Percentiles rank a stretch among this genome's conserved stretches.
These are phyloP conservation scores for Lymantria monacha DNA, from an alignment of 2,888 invertebrate genomes.

Conservation along the genomic window DNA sequence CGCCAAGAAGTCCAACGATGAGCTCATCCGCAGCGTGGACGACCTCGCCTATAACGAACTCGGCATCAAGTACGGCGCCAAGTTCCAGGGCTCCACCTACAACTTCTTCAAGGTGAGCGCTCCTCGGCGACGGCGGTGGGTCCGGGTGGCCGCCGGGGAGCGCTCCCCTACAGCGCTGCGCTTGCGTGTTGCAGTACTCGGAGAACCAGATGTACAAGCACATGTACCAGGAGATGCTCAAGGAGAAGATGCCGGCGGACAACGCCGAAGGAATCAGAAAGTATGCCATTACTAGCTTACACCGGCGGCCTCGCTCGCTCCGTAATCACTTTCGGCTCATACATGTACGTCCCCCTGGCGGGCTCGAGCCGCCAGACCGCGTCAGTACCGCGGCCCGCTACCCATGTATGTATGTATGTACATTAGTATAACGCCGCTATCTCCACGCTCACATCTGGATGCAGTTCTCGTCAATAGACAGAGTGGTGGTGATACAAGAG, in stretches of 20 bases:
- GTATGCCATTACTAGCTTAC: slow-evolving; percentile 26
- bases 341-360: too few relatives aligned
- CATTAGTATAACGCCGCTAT: too few relatives aligned
- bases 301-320: not conserved
- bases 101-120: slow-evolving; percentile 90
- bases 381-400: too few relatives aligned
- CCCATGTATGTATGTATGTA: too few relatives aligned
- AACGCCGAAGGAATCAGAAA: slow-evolving; percentile 85
- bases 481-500: too few relatives aligned
- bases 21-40: slow-evolving; percentile 87
- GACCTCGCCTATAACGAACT: slow-evolving; percentile 90
- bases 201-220: slow-evolving; percentile 86
- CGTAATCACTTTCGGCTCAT: not conserved
- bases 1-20: slow-evolving; percentile 87
- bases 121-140: not conserved
- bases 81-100: slow-evolving; percentile 91
- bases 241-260: slow-evolving; percentile 74
- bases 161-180: not conserved
- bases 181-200: slow-evolving; percentile 83
- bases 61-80: slow-evolving; percentile 93
- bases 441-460: too few relatives aligned
- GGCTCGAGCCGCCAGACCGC: not conserved
- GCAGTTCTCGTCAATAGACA: too few relatives aligned
- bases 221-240: slow-evolving; percentile 90
- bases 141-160: too few relatives aligned